Percentiles rank a stretch among this genome's conserved stretches.
These are phyloP conservation scores for Ophion ventricosus DNA, from an alignment of 2,888 invertebrate genomes.

Conservation along the genomic window DNA sequence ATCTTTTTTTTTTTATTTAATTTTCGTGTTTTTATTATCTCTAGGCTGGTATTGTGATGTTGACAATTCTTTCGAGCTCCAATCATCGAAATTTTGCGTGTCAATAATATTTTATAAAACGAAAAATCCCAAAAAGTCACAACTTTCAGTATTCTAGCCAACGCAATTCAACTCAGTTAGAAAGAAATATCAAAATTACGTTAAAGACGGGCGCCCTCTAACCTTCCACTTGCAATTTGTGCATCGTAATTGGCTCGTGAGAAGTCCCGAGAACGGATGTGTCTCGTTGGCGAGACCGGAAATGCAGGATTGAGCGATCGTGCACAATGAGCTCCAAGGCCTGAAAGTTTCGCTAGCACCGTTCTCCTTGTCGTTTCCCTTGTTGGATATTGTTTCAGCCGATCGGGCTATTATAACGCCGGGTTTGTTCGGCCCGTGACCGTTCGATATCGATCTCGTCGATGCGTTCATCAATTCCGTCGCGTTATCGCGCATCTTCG, in stretches of 20 bases:
- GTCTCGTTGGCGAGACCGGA: constrained; percentile 77
- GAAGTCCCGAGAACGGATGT: constrained; percentile 90
- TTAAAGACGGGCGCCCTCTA: constrained; percentile 49
- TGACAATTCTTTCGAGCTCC: too few species aligned
- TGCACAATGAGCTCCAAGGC: constrained; percentile 78
- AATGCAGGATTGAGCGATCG: constrained; percentile 75
- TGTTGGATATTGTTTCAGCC: constrained; percentile 76
- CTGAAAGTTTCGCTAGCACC: constrained; percentile 69
- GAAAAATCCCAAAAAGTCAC: too few species aligned
- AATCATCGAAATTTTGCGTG: too few species aligned
- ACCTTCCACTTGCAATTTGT: constrained; percentile 89
- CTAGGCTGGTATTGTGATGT: too few species aligned
- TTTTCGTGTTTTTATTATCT: neutral
- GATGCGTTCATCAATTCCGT: constrained; percentile 71
- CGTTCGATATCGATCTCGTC: constrained; percentile 75
- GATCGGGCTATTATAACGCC: constrained; percentile 81
- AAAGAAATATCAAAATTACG: neutral
- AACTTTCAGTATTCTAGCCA: too few species aligned
- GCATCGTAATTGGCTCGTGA: constrained; percentile 91
- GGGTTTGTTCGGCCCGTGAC: constrained; percentile 75
- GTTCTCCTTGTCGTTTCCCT: constrained; percentile 59
- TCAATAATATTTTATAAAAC: too few species aligned
- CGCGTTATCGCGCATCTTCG: constrained; percentile 46
- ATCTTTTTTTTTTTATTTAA: neutral
- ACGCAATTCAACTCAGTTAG: too few species aligned